phyloP scores from a whole-genome alignment of 2,113 vertebrate species.

The Psilopogon haemacephalus region DNA sequence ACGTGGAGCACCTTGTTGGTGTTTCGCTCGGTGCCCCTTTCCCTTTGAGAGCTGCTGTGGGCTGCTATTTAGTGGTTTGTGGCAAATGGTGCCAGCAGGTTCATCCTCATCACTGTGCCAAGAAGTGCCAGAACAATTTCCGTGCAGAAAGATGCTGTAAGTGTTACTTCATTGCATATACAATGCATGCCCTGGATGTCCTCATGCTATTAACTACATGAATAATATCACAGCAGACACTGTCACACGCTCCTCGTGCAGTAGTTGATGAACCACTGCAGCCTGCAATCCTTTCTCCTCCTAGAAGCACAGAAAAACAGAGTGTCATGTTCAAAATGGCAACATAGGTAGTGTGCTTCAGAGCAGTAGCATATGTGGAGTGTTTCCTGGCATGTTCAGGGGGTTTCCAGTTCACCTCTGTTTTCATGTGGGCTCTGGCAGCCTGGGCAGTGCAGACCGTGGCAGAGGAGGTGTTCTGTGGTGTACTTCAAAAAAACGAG shows the following conservation, averaged over 20 bases:
- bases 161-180: not conserved
- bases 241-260: not conserved
- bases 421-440: not conserved
- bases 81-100: not conserved
- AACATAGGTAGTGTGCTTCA: not conserved
- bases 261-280: not conserved
- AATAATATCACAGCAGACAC: not conserved
- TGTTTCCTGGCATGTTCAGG: not conserved
- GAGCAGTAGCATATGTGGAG: not conserved
- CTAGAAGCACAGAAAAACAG: no score
- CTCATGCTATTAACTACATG: not conserved
- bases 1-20: not conserved
- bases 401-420: not conserved
- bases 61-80: not conserved
- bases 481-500: not conserved
- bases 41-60: not conserved
- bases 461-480: not conserved
- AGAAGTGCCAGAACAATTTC: not conserved
- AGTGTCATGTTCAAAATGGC: rapidly evolving
- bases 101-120: rapidly evolving
- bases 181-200: not conserved
- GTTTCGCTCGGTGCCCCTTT: not conserved
- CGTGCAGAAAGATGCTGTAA: not conserved
- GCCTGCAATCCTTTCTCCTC: not conserved
- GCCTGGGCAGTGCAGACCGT: not conserved